phyloP scores from a whole-genome alignment of 2,797 vertebrate genomes.

The Thalassophryne amazonica region DNA sequence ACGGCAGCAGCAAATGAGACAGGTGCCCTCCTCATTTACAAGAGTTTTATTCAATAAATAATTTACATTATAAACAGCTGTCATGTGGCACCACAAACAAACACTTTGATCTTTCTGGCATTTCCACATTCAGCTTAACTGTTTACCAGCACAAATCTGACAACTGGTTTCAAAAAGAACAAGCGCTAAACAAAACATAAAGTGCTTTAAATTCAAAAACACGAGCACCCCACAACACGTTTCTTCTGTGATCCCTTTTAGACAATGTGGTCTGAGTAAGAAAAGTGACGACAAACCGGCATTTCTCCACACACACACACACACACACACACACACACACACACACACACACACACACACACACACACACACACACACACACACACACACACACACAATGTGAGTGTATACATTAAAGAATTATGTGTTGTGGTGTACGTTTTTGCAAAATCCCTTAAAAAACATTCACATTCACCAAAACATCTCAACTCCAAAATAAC shows the following conservation, averaged over 20 bases:
- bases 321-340: not conserved
- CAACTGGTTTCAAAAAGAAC: slow-evolving; percentile 60
- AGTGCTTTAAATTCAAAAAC: slow-evolving; percentile 80
- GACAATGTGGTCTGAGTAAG: slow-evolving; percentile 7
- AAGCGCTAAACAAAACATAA: slow-evolving; percentile 80
- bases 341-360: no score
- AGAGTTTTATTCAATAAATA: slow-evolving; percentile 96
- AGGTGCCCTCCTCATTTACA: slow-evolving; percentile 45
- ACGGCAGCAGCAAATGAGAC: slow-evolving; percentile 12
- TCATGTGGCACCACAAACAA: slow-evolving; percentile 77
- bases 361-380: not conserved
- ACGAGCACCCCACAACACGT: slow-evolving; percentile 56
- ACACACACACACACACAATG: not conserved
- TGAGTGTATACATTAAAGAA: not conserved
- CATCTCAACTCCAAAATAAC: slow-evolving; percentile 65
- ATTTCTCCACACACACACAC: slow-evolving; percentile 3
- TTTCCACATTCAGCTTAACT: slow-evolving; percentile 49
- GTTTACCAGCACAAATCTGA: slow-evolving; percentile 58
- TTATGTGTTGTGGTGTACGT: slow-evolving; percentile 53
- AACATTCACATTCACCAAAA: slow-evolving; percentile 73
- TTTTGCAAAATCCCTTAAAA: slow-evolving; percentile 60
- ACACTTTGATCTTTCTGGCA: slow-evolving; percentile 75
- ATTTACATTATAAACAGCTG: slow-evolving; percentile 95
- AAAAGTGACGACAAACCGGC: slow-evolving; percentile 6
- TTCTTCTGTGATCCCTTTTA: slow-evolving; percentile 45